Evolutionary conservation across 2,113 vertebrate genomes (phyloP).

Genomic region (Mesitornis unicolor): DNA sequence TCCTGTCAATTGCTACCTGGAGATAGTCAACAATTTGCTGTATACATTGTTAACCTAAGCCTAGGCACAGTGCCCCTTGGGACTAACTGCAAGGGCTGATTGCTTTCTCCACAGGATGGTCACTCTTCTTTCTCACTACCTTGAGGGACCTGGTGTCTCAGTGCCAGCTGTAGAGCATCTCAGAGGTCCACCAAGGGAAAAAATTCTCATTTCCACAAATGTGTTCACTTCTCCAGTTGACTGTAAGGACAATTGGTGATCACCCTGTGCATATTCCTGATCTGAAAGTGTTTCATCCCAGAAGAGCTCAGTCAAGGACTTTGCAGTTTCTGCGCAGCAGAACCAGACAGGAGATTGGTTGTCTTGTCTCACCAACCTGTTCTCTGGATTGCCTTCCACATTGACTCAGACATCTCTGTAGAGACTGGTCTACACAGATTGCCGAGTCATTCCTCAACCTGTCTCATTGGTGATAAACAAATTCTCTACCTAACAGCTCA

Average conservation of each 20-base stretch:
- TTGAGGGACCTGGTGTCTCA: not conserved
- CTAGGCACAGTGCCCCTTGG: not conserved
- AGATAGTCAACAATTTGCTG: not conserved
- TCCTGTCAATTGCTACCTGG: not conserved
- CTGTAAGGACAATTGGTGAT: not conserved
- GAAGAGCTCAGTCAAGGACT: not conserved
- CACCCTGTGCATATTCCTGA: not conserved
- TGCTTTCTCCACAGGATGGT: not conserved
- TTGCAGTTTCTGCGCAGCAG: not conserved
- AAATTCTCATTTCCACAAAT: not conserved
- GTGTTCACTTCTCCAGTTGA: not conserved
- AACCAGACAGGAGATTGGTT: not conserved
- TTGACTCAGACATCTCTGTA: not conserved
- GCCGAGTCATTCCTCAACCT: not conserved
- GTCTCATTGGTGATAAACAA: not conserved
- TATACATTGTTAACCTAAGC: not conserved
- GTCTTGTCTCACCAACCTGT: not conserved
- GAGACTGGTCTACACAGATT: not conserved
- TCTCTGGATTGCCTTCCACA: not conserved
- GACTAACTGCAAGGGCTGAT: not conserved
- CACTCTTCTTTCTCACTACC: not conserved
- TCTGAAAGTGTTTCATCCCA: not conserved
- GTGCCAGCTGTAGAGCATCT: not conserved
- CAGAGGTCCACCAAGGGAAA: not conserved
- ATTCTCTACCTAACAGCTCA: not conserved